A percentile compares a stretch with the other conserved stretches of the same genome.
phyloP scores from a whole-genome alignment of 1,140 invertebrate species.

The Asbolus verrucosus region DNA sequence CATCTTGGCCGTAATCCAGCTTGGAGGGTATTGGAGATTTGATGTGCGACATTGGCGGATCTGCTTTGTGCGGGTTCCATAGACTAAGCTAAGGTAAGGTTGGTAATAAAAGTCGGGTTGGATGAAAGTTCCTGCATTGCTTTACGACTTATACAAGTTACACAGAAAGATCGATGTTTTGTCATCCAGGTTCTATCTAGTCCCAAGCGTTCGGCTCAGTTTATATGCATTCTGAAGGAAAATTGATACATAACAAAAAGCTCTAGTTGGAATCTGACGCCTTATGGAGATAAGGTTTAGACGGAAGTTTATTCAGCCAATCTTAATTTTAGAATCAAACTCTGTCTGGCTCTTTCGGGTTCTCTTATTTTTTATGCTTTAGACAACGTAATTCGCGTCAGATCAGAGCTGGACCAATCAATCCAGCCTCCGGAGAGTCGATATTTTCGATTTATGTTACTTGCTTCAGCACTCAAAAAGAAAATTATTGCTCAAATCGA shows the following conservation, averaged over 20 bases:
- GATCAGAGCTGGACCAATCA: conserved; percentile 29
- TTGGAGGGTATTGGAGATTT: conserved; percentile 16
- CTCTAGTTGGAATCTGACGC: conserved; percentile 13
- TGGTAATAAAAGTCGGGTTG: conserved; percentile 23
- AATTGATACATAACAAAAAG: conserved; percentile 35
- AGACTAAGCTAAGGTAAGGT: conserved; percentile 15
- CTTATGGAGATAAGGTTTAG: conserved; percentile 10
- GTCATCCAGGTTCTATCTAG: conserved; percentile 10
- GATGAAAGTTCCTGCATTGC: conserved; percentile 23
- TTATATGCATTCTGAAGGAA: conserved; percentile 21
- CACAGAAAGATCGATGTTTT: conserved; percentile 20
- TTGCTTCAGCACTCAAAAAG: neutral
- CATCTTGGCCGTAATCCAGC: neutral
- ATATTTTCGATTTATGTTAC: conserved; percentile 27
- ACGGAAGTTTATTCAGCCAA: neutral
- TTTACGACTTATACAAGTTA: conserved; percentile 32
- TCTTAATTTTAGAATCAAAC: conserved; percentile 32
- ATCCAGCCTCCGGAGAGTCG: neutral
- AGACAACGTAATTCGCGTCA: conserved; percentile 3
- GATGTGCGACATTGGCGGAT: conserved; percentile 14
- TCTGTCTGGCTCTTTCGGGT: neutral
- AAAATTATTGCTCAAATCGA: no score
- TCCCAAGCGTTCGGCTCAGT: conserved; percentile 4
- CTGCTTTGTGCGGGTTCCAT: conserved; percentile 14
- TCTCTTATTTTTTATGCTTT: neutral